Base-by-base conservation (phyloP, 2,113 vertebrate species). In the Neolamprologus tretocephalus region DNA sequence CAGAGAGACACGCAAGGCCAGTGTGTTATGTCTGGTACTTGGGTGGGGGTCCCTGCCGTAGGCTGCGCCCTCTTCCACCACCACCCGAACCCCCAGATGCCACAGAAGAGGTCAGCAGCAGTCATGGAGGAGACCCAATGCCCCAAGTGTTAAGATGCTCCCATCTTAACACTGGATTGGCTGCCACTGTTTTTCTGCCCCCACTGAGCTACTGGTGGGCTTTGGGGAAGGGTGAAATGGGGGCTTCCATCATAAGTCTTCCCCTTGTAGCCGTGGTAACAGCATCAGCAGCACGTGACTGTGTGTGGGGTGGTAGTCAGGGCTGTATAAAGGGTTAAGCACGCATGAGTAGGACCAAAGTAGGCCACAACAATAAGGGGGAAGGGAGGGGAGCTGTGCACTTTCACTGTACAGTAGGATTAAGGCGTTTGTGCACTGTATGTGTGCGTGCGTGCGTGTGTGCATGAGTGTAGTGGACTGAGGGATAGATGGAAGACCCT, bases 221-320 rank as follows among this genome's bases (percentile, higher is more conserved):
- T 92, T 90, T 16, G 79, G 80, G 87, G 82, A 81, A 55, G 57
- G 68, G 84, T 54, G 47, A 26, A 88, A 84, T 31, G 61, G 91
- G 91, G 89, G 80, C 57, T 90, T 88, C 37, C 7, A 81, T 79
- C 71, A 85, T 63, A 95, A 95, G 90, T 96, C 95, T 95, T 95
- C 95, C 95, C 79, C 79, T 57, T 91, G 89, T 93, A 94, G 92
- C 95, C 94, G 90, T 95, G 94, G 96, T 95, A 96, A 97, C 96
- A 96, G 95, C 89, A 26, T 92, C 92, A 91, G 79, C 9, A 14
- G 63, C 94, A 95, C 87, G 88, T 96, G 95, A 96, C 91, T 13
- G 11, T 51, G 89, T 45, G 49, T 42, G 53, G 40, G 26, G 75
- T 68, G 81, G 84, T 86, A 63, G 87, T 71, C 78, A 16, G 53